A percentile compares a stretch with the other conserved stretches of the same genome.
Evolutionary conservation across 2,113 vertebrate genomes (phyloP).

Genomic region (Oryzias celebensis): DNA sequence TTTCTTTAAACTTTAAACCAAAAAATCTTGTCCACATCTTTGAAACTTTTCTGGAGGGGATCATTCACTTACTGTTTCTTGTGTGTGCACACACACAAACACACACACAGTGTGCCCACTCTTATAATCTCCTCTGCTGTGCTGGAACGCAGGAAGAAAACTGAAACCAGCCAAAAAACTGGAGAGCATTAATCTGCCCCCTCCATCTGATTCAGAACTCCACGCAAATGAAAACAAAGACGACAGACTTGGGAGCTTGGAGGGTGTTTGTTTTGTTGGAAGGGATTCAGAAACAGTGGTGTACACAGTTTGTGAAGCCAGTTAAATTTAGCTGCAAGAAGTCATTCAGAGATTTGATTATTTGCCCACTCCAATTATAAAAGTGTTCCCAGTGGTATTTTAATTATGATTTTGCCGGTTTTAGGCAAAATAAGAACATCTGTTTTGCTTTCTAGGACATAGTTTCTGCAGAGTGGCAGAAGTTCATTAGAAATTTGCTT

Average conservation of each 20-base stretch:
- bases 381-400: no score
- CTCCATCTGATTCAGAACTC: conserved; percentile 34
- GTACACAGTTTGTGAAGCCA: conserved; percentile 3
- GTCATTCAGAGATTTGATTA: conserved; percentile 41
- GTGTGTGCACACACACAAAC: conserved; percentile 4
- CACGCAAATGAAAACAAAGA: conserved; percentile 45
- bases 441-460: no score
- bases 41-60: conserved; percentile 41
- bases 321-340: conserved; percentile 28
- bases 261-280: no score
- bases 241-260: background rate
- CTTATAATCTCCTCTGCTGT: conserved; percentile 29
- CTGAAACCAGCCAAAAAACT: conserved; percentile 70
- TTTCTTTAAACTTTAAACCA: conserved; percentile 65
- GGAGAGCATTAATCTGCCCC: conserved; percentile 65
- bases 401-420: no score
- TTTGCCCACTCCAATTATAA: conserved; percentile 47
- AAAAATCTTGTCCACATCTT: background rate
- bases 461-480: no score
- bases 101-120: conserved; percentile 25
- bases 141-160: conserved; percentile 63
- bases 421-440: no score
- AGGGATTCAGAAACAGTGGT: conserved; percentile 15
- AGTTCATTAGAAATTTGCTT: no score
- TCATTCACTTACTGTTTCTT: conserved; percentile 20